Percentiles rank a stretch among this genome's conserved stretches.
phyloP scores from a whole-genome alignment of 2,113 vertebrate species.

The Marmota monax region DNA sequence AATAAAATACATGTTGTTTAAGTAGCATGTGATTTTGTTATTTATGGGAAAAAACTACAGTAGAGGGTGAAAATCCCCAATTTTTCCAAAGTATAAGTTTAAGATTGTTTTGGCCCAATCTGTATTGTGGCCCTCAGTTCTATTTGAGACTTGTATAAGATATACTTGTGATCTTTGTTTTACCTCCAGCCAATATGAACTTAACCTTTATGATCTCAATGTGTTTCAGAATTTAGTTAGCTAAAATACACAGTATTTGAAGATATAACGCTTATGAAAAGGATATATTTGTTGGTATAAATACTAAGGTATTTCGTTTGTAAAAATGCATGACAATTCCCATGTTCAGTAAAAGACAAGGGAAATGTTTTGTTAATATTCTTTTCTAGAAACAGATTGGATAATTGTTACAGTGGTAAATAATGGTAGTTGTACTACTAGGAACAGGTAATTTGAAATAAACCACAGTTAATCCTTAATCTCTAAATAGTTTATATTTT shows the following conservation, averaged over 20 bases:
- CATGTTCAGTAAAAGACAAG: slow-evolving; percentile 20
- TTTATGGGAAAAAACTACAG: neutral
- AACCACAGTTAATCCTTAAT: slow-evolving; percentile 5
- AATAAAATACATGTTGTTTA: slow-evolving; percentile 1
- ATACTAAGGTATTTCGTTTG: slow-evolving; percentile 10
- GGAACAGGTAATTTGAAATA: slow-evolving; percentile 44
- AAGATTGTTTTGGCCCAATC: neutral
- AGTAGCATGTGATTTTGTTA: neutral
- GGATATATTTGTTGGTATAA: neutral
- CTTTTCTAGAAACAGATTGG: slow-evolving; percentile 6
- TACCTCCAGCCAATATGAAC: slow-evolving; percentile 40
- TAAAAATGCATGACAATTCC: neutral
- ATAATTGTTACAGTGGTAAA: slow-evolving; percentile 10
- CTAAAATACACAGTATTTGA: neutral
- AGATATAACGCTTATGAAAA: neutral
- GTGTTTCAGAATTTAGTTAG: neutral
- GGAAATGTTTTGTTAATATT: neutral
- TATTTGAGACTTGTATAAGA: slow-evolving; percentile 2
- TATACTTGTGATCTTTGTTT: slow-evolving; percentile 55
- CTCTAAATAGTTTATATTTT: neutral
- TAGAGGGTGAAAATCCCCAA: neutral
- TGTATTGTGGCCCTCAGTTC: neutral
- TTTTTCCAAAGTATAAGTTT: slow-evolving; percentile 44
- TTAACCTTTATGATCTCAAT: neutral
- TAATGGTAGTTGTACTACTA: neutral